Percentiles rank a stretch among this genome's conserved stretches.
Conservation (phyloP, 2,797 vertebrate species). For the Rhadinocentrus ornatus region DNA sequence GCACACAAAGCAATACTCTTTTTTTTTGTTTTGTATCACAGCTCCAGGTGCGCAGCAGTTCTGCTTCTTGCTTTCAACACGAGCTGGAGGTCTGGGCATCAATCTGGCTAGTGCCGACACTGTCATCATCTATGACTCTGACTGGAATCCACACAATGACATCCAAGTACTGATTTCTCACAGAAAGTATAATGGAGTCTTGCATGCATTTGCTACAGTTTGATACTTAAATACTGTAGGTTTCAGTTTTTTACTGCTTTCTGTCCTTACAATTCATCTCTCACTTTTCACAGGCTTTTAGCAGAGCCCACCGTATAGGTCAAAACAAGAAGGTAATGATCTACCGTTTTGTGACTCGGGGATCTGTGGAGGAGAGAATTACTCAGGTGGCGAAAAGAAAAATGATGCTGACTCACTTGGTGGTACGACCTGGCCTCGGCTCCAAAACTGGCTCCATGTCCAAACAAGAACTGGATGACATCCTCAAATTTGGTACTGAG, state of each 20-base stretch:
- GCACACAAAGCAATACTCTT: conserved; percentile 15
- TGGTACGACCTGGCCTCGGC: conserved; percentile 94
- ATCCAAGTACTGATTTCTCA: conserved; percentile 86
- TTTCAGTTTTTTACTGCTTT: not conserved
- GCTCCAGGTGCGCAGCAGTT: conserved; percentile 98
- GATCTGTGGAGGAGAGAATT: conserved; percentile 96
- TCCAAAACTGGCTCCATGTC: conserved; percentile 99
- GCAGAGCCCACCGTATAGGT: conserved; percentile 96
- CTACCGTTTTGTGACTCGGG: conserved; percentile 96
- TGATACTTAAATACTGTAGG: not conserved
- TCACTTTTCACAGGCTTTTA: conserved; percentile 88
- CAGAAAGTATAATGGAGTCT: not conserved
- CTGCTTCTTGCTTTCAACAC: conserved; percentile 95
- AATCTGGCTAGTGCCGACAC: conserved; percentile 97
- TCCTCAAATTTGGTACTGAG: conserved; percentile 98
- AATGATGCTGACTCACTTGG: conserved; percentile 99
- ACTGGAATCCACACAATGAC: conserved; percentile 99
- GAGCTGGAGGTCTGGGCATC: conserved; percentile 95
- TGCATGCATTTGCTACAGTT: not conserved
- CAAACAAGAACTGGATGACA: conserved; percentile 97
- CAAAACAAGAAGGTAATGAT: conserved; percentile 99
- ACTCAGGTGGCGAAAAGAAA: conserved; percentile 99
- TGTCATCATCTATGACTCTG: conserved; percentile 96
- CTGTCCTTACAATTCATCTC: not conserved
- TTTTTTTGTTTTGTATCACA: conserved; percentile 64